These are phyloP conservation scores for Anthophora plumipes DNA, from an alignment of 2,888 invertebrate species.

Conservation along the genomic window DNA sequence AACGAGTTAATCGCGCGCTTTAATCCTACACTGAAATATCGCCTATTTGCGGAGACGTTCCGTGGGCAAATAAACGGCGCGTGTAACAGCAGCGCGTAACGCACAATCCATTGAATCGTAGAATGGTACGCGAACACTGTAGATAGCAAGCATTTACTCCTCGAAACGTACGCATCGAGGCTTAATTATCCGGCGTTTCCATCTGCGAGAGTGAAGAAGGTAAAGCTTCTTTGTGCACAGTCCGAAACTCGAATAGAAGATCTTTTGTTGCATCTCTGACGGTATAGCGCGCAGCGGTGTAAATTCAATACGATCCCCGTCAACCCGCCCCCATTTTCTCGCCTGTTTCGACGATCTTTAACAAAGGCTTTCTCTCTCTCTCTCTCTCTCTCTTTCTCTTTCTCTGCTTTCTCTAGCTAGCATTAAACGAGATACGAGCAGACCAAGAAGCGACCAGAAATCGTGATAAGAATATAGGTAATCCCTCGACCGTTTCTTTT, in stretches of 20 bases:
- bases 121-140: constrained; percentile 8
- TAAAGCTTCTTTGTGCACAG: constrained; percentile 51
- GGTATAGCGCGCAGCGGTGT: constrained; percentile 43
- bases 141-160: constrained; percentile 33
- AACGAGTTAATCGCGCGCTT: not conserved
- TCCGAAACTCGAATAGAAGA: constrained; percentile 45
- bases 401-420: constrained; percentile 12
- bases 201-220: constrained; percentile 44
- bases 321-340: constrained; percentile 14
- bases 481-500: constrained; percentile 48
- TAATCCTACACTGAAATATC: not conserved
- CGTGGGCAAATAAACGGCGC: constrained; percentile 3
- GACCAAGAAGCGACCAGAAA: constrained; percentile 35
- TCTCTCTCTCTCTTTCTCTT: constrained; percentile 2
- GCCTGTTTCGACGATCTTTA: constrained; percentile 29
- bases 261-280: constrained; percentile 43
- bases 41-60: not conserved
- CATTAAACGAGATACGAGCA: constrained; percentile 49
- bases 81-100: constrained; percentile 24
- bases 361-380: constrained; percentile 49
- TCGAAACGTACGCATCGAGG: constrained; percentile 40
- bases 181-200: constrained; percentile 66
- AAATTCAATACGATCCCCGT: constrained; percentile 57
- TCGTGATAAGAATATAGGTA: constrained; percentile 66
- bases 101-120: constrained; percentile 50